These are phyloP conservation scores for Dendroctonus ponderosae DNA, from an alignment of 1,140 invertebrate species.

Conservation along the genomic window DNA sequence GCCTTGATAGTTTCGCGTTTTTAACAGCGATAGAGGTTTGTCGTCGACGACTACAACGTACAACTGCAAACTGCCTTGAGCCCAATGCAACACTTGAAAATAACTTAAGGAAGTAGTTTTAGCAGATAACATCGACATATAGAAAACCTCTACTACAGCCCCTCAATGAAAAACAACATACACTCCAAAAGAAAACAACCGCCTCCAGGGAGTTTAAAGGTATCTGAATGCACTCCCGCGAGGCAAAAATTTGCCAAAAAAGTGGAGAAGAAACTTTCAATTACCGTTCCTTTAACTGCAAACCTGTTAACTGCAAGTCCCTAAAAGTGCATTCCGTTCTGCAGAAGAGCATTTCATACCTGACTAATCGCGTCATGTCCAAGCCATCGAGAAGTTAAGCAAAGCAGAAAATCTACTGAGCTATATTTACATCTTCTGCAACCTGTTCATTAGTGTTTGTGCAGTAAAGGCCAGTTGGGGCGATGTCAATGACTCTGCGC, in stretches of 20 bases:
- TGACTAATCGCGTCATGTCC: conserved; percentile 31
- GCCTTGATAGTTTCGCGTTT: neutral
- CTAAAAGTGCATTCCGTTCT: conserved; percentile 24
- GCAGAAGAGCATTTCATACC: conserved; percentile 30
- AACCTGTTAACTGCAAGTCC: neutral
- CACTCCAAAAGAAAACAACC: too few species aligned
- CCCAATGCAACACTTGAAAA: too few species aligned
- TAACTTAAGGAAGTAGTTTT: too few species aligned
- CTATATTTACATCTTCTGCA: conserved; percentile 34
- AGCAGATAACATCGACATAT: too few species aligned
- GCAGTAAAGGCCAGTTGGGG: conserved; percentile 26
- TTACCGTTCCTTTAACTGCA: too few species aligned
- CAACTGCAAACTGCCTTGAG: too few species aligned
- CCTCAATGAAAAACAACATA: too few species aligned
- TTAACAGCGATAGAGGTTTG: neutral
- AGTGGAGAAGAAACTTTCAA: too few species aligned
- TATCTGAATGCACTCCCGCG: too few species aligned
- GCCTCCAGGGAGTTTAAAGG: too few species aligned
- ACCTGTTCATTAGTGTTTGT: conserved; percentile 32
- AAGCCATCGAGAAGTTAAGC: conserved; percentile 21
- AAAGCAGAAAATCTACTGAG: conserved; percentile 33
- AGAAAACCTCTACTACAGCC: too few species aligned
- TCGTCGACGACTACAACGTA: neutral
- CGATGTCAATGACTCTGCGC: conserved; percentile 38
- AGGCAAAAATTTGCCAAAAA: too few species aligned